phyloP scores from a whole-genome alignment of 2,113 vertebrate genomes.

The Benitochromis conjunctus region DNA sequence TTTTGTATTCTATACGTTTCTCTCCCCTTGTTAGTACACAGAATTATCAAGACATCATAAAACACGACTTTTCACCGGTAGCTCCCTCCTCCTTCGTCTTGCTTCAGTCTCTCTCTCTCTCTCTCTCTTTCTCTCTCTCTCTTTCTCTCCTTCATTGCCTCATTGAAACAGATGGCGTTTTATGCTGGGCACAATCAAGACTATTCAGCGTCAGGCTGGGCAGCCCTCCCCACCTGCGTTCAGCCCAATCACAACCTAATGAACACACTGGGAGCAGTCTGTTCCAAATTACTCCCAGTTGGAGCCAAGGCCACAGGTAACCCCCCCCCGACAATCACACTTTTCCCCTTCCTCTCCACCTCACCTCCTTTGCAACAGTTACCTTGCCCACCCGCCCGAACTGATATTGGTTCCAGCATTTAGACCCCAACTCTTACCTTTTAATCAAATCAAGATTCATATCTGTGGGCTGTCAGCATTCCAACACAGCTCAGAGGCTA shows the following conservation, averaged over 20 bases:
- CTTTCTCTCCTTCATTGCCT: conserved; percentile 51
- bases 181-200: conserved; percentile 88
- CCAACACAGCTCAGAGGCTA: conserved; percentile 46
- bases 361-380: conserved; percentile 41
- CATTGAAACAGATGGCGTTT: conserved; percentile 89
- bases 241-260: conserved; percentile 88
- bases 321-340: conserved; percentile 31
- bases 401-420: conserved; percentile 34
- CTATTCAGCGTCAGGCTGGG: conserved; percentile 85
- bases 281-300: conserved; percentile 95
- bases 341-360: conserved; percentile 50
- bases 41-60: conserved; percentile 55
- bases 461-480: conserved; percentile 71
- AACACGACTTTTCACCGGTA: conserved; percentile 57
- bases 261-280: conserved; percentile 90
- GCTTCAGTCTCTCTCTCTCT: neutral
- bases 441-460: conserved; percentile 76
- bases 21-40: conserved; percentile 8
- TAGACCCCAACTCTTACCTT: conserved; percentile 46
- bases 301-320: conserved; percentile 85
- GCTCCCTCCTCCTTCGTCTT: conserved; percentile 24
- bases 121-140: neutral
- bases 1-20: neutral
- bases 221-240: conserved; percentile 88
- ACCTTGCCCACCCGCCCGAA: conserved; percentile 29